Conservation (phyloP, 2,113 vertebrate genomes). For the Sitta europaea region DNA sequence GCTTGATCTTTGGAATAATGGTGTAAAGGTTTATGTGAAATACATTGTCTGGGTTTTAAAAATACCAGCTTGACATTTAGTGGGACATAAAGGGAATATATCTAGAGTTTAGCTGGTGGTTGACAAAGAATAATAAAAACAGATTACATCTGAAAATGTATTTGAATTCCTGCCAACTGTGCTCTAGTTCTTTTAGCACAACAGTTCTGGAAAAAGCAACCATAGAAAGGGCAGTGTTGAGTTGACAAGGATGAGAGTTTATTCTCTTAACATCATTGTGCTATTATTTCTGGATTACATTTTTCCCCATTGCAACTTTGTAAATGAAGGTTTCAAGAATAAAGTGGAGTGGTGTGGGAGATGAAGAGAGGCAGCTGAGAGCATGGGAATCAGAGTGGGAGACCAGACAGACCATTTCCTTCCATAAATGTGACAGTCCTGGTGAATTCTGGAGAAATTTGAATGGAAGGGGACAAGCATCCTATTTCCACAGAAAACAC, state of each 20-base stretch:
- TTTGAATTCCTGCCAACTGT: neutral
- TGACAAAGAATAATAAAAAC: slow-evolving; percentile 30
- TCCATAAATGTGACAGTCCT: neutral
- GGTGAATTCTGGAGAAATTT: neutral
- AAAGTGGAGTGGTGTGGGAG: neutral
- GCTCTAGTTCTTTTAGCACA: neutral
- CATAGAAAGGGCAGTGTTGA: neutral
- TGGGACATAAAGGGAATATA: slow-evolving; percentile 9
- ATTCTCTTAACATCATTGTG: neutral
- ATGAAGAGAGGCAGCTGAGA: neutral
- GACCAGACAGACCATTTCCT: neutral
- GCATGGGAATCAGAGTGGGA: neutral
- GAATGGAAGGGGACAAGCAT: neutral
- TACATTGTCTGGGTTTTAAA: slow-evolving; percentile 33
- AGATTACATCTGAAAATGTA: neutral
- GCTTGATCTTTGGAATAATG: slow-evolving; percentile 65
- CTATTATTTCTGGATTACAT: neutral
- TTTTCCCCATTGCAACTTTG: neutral
- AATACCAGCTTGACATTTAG: slow-evolving; percentile 59
- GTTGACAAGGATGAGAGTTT: neutral
- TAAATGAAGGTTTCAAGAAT: neutral
- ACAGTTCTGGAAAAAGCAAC: neutral
- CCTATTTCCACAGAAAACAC: neutral
- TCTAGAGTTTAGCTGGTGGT: slow-evolving; percentile 34
- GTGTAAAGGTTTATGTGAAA: slow-evolving; percentile 47